A percentile compares a stretch with the other conserved stretches of the same genome.
Evolutionary conservation across 2,888 invertebrate genomes (phyloP).

Genomic region (Dolichomitus sp.): DNA sequence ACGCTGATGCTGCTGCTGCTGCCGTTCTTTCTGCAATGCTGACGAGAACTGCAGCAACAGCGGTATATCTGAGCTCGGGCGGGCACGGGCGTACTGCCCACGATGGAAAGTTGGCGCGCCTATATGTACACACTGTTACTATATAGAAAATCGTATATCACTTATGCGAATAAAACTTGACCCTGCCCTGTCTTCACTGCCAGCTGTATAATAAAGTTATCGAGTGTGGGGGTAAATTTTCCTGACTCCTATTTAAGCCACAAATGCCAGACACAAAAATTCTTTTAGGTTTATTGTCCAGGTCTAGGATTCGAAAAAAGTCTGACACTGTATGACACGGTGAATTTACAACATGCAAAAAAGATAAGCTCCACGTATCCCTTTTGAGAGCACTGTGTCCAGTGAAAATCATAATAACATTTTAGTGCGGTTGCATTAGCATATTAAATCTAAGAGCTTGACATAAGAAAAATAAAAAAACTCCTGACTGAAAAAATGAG

Average conservation of each 20-base stretch:
- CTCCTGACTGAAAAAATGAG: no score
- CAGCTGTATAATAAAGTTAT: constrained; percentile 43
- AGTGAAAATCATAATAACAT: background rate
- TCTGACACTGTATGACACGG: background rate
- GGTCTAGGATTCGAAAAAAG: background rate
- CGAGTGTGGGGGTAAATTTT: constrained; percentile 31
- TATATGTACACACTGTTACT: constrained; percentile 11
- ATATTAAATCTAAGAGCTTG: no score
- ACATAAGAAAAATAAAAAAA: no score
- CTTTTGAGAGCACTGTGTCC: background rate
- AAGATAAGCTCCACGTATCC: background rate
- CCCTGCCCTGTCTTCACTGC: constrained; percentile 24
- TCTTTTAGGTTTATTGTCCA: background rate
- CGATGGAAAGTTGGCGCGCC: constrained; percentile 45
- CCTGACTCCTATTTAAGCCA: constrained; percentile 27
- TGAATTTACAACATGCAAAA: background rate
- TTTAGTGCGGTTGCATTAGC: no score
- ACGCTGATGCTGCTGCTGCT: constrained; percentile 33
- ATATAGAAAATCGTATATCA: constrained; percentile 22
- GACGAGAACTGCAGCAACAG: constrained; percentile 51
- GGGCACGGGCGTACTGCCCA: constrained; percentile 19
- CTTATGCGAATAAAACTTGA: constrained; percentile 24
- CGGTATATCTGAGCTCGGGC: constrained; percentile 29
- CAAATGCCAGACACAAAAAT: background rate
- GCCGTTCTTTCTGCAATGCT: constrained; percentile 51